Evolutionary conservation across 2,888 invertebrate genomes (phyloP), one percentile per base, ranked within the genome.

Genomic region (Macaria liturata): DNA sequence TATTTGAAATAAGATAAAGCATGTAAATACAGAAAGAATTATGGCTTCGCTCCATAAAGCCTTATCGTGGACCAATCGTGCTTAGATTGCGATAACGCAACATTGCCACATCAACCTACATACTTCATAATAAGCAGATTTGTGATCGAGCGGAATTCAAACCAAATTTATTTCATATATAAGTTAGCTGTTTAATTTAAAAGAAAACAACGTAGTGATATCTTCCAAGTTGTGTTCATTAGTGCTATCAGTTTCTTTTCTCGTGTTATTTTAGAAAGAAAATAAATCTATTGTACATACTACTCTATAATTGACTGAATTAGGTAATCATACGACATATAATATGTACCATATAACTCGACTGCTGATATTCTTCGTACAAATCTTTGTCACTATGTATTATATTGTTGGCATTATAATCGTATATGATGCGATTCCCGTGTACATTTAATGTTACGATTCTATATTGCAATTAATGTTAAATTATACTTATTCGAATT

Each of bases 61-160:
- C 88, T 90, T 90, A 88, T 73, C 74, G 80, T 74, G 90, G 90
- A 90, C 90, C 90, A 90, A 90, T 81, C 76, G 75, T 80, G 75
- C 71, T 69, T 80, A 81, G 73, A 69, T 70, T 74, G 66, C 70
- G 61, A 67, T 73, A 74, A 76, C 75, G 75, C 75, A 72, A 72
- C 44, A 30, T 45, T 9, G 54, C 59, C 54, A 59, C 59, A 51
- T 43, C 43, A 50, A 32, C 20, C 20, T 53, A 42, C 54, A 67
- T 20, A 20, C 20, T 20, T 20, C 20, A 69, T 69, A 72, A 78
- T 70, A 76, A 74, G 52, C 45, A 50, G 32, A 32, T 59, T 55
- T 55, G 51, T 51, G 55, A 74, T 74, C 51, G 40, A 54, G 56
- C 61, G 59, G 49, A 61, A 66, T 59, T 61, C 57, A 62, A 59